phyloP scores from a whole-genome alignment of 2,113 vertebrate species.

The Pedionomus torquatus region DNA sequence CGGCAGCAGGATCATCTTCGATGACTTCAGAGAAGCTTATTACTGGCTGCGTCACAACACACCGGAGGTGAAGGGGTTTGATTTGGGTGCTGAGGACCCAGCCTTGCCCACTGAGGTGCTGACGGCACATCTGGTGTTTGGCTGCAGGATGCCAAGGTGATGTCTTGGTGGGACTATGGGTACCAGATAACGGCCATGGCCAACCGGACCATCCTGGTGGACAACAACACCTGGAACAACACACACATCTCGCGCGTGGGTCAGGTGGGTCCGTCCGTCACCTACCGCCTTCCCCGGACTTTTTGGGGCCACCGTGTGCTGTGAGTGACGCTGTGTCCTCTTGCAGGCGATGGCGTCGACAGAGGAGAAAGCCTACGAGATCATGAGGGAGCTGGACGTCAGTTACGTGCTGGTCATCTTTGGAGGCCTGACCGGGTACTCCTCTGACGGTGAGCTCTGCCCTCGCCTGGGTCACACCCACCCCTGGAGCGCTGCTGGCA shows the following conservation, averaged over 20 bases:
- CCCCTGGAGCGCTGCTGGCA: fast-evolving
- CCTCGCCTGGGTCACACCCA: neutral
- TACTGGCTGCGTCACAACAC: constrained; percentile 99
- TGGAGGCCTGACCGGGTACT: constrained; percentile 95
- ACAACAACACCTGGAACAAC: constrained; percentile 99
- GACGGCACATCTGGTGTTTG: fast-evolving
- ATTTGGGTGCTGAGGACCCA: fast-evolving
- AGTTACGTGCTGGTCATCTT: constrained; percentile 98
- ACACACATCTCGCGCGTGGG: constrained; percentile 97
- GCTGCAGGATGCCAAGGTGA: constrained; percentile 93
- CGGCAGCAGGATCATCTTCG: constrained; percentile 96
- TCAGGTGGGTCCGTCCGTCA: constrained; percentile 79
- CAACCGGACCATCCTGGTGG: constrained; percentile 96
- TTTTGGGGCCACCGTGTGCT: fast-evolving
- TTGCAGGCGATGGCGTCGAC: constrained; percentile 97
- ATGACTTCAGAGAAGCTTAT: constrained; percentile 98
- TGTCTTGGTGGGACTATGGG: constrained; percentile 99
- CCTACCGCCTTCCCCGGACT: neutral
- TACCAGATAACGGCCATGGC: constrained; percentile 99
- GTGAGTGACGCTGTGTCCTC: neutral
- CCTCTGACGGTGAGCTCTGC: constrained; percentile 86
- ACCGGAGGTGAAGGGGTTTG: constrained; percentile 79
- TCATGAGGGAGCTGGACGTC: constrained; percentile 97
- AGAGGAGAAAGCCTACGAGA: constrained; percentile 96
- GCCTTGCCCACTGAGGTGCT: fast-evolving